Percentiles rank a stretch among this genome's conserved stretches.
phyloP scores from a whole-genome alignment of 2,797 vertebrate species.

The Cheirogaleus major region DNA sequence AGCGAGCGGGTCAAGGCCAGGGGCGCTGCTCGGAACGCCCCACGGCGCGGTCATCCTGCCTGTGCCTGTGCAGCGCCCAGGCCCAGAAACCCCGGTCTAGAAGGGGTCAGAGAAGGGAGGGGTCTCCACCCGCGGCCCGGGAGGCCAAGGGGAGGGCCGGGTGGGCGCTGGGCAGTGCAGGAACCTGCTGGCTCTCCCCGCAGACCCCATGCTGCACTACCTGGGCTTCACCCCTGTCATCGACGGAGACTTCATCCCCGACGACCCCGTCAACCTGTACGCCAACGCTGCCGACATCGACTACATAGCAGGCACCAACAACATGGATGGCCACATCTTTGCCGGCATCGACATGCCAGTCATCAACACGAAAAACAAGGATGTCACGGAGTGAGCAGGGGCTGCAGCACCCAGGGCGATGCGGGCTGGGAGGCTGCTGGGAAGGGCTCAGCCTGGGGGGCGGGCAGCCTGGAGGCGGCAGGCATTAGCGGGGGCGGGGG shows the following conservation, averaged over 20 bases:
- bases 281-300: conserved; percentile 91
- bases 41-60: accelerated
- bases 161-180: accelerated
- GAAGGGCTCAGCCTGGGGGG: neutral
- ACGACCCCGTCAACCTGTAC: conserved; percentile 89
- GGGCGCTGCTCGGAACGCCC: accelerated
- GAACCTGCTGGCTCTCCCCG: neutral
- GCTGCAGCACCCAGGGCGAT: accelerated
- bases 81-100: neutral
- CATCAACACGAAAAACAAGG: conserved; percentile 83
- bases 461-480: too few relatives aligned
- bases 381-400: conserved; percentile 85
- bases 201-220: conserved; percentile 89
- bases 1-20: accelerated
- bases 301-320: conserved; percentile 91
- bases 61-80: neutral
- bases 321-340: conserved; percentile 96
- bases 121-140: too few relatives aligned
- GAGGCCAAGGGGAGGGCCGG: neutral
- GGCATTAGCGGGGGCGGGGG: neutral
- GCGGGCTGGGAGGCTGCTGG: neutral
- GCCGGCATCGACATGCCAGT: conserved; percentile 88
- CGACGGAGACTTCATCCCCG: conserved; percentile 95
- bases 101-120: neutral
- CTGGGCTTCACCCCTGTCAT: conserved; percentile 89